A percentile compares a stretch with the other conserved stretches of the same genome.
Conservation (phyloP, 2,888 invertebrate genomes). For the Strigamia transsilvanica region DNA sequence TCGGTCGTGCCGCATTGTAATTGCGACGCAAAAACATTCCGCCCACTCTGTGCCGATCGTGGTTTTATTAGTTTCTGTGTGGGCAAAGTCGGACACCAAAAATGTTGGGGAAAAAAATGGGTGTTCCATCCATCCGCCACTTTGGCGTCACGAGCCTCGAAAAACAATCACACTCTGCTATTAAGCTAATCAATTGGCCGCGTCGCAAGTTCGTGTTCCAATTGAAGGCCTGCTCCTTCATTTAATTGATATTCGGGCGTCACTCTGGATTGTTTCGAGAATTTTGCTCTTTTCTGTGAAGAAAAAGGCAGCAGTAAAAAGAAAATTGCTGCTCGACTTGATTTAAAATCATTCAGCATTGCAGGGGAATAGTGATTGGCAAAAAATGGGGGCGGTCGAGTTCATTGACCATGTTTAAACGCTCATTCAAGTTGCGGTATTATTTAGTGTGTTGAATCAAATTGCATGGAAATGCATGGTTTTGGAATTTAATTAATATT, state of each 20-base stretch:
- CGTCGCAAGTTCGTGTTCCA: constrained; percentile 1
- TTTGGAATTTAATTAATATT: too few relatives aligned
- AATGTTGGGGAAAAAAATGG: background rate
- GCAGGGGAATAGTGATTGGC: background rate
- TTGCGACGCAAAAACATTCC: background rate
- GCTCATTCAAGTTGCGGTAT: too few relatives aligned
- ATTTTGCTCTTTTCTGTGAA: background rate
- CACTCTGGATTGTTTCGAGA: background rate
- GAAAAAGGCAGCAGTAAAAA: background rate
- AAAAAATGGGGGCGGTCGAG: background rate
- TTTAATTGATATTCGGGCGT: constrained; percentile 2
- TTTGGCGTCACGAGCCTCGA: background rate
- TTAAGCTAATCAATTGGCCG: constrained; percentile 8
- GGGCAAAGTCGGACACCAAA: background rate
- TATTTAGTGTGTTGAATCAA: background rate
- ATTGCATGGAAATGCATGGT: background rate
- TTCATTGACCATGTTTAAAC: background rate
- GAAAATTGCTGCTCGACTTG: background rate
- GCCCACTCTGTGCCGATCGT: background rate
- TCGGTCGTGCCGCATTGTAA: background rate
- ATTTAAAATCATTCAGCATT: background rate
- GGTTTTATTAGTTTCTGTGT: constrained; percentile 8
- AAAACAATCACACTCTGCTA: constrained; percentile 8
- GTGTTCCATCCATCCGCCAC: background rate
- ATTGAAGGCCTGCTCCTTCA: background rate